These are phyloP conservation scores for Calliphora vicina DNA, from an alignment of 1,140 invertebrate species.

Conservation along the genomic window DNA sequence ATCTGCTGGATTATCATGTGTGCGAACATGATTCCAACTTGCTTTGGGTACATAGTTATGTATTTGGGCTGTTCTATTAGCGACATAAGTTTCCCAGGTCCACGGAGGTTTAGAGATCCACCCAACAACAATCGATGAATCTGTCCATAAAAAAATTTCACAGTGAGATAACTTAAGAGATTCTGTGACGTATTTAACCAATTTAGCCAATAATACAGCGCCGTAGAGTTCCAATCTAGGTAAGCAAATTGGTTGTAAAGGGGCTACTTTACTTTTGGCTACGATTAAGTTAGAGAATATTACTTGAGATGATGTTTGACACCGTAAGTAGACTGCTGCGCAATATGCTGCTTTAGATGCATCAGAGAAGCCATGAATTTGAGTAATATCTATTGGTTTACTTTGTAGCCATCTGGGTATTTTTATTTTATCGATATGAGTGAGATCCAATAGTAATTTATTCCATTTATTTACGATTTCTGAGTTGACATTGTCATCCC, in stretches of 20 bases:
- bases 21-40: neutral
- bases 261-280: neutral
- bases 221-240: neutral
- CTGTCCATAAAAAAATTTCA: neutral
- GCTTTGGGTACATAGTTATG: neutral
- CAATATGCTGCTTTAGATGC: neutral
- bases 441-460: neutral
- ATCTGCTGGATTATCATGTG: no score
- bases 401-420: slow-evolving; percentile 3
- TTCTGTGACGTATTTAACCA: neutral
- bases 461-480: neutral
- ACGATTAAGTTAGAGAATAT: neutral
- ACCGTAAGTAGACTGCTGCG: neutral
- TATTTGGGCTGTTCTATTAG: neutral
- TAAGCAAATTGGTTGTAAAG: neutral
- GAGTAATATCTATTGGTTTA: no score
- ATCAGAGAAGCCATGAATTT: neutral
- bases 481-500: neutral
- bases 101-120: neutral
- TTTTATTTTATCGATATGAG: neutral
- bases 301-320: neutral
- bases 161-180: neutral
- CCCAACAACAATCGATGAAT: neutral
- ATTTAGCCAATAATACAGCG: neutral
- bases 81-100: neutral